Base-by-base conservation (phyloP, 2,888 invertebrate genomes). In the Apotomis capreana region DNA sequence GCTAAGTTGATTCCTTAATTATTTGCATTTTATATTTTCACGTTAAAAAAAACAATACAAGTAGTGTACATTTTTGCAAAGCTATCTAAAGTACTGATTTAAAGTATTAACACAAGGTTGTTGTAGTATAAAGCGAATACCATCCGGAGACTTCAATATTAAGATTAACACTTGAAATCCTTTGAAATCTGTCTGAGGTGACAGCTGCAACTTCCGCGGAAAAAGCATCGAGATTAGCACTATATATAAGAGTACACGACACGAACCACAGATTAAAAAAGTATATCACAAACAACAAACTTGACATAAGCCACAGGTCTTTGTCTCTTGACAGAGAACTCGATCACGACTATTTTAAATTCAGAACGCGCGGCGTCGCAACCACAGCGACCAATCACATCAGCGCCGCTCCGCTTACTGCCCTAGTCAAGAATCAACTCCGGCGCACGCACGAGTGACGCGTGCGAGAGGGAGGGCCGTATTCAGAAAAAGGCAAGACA, bases 341-440 rank as follows among this genome's bases (percentile, higher is more conserved):
- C 85, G 87, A 87, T 89, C 90, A 87, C 86, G 86, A 84, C 85
- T 84, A 86, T 85, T 90, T 87, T 85, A 81, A 86, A 89, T 88
- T 87, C 83, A 78, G 78, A 83, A 84, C 85, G 85, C 85, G 84
- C 83, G 77, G 80, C 80, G 83, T 82, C 72, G 76, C 74, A 70
- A 77, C 75, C 80, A 77, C 81, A 75, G 78, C 91, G 85, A 87
- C 92, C 88, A 87, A 88, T 89, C 91, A 86, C 90, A 86, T 83
- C 86, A 83, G 86, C 88, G 88, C 83, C 89, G 88, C 87, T 86
- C 84, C 90, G 91, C 91, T 89, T 86, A 93, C 93, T 93, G 86
- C 83, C 84, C 82, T 82, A 85, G 84, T 85, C 83, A 82, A 67
- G 82, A 84, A 87, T 84, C 88, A 80, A 89, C 92, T 91, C 91